Evolutionary conservation across 1,140 invertebrate genomes (phyloP).

Genomic region (Drosophila orosa): DNA sequence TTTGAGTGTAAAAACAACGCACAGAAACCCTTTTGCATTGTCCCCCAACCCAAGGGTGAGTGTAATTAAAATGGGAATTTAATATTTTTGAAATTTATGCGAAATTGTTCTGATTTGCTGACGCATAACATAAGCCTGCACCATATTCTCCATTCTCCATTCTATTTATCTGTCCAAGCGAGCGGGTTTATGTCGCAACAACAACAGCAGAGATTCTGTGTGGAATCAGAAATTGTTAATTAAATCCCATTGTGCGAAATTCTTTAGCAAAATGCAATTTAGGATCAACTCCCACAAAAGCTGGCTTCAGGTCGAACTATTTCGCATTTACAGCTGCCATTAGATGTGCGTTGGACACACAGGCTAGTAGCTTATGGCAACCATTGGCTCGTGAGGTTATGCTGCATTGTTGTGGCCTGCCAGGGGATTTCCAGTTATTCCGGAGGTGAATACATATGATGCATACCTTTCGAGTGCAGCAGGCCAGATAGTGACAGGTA

Average conservation of each 20-base stretch:
- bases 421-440: constrained; percentile 7
- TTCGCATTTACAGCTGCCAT: constrained; percentile 68
- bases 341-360: constrained; percentile 24
- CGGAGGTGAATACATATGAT: constrained; percentile 8
- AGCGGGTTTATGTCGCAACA: neutral
- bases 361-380: constrained; percentile 34
- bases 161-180: neutral
- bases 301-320: constrained; percentile 40
- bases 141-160: neutral
- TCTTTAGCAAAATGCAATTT: constrained; percentile 69
- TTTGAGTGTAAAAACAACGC: neutral
- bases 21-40: neutral
- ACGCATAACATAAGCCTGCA: constrained; percentile 24
- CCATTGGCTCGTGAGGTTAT: constrained; percentile 21
- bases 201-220: constrained; percentile 9
- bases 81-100: constrained; percentile 40
- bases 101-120: constrained; percentile 46
- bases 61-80: constrained; percentile 52
- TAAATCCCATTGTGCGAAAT: constrained; percentile 64
- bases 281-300: constrained; percentile 23
- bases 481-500: constrained; percentile 7
- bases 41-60: neutral
- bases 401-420: constrained; percentile 10
- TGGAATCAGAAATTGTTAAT: constrained; percentile 44
- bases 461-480: constrained; percentile 1